phyloP scores from a whole-genome alignment of 2,113 vertebrate genomes.

The Antidorcas marsupialis region DNA sequence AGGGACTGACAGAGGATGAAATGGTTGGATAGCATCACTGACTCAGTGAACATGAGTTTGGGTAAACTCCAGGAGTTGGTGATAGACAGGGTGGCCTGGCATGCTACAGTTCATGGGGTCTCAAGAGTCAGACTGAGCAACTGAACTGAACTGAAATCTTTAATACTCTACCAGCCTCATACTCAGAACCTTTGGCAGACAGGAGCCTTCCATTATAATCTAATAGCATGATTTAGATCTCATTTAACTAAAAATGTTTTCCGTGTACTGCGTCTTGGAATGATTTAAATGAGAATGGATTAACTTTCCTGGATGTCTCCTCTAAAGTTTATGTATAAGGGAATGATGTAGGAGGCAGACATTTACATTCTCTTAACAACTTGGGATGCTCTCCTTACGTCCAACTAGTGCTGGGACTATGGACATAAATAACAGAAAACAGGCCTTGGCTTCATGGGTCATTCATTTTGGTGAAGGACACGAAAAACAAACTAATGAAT shows the following conservation, averaged over 20 bases:
- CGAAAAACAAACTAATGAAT: background rate
- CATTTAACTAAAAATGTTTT: background rate
- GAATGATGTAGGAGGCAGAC: too few relatives aligned
- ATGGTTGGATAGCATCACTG: background rate
- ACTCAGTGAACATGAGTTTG: background rate
- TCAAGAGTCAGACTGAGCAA: background rate
- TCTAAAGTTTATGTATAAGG: background rate
- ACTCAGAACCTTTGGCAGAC: background rate
- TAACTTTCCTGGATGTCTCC: background rate
- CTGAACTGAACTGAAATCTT: background rate
- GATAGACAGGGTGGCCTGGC: background rate
- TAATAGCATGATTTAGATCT: background rate
- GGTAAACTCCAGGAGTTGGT: background rate
- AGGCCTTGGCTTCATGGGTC: background rate
- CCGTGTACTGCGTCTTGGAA: background rate
- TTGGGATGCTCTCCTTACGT: background rate
- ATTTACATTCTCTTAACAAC: background rate
- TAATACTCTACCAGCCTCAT: background rate
- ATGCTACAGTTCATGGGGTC: background rate
- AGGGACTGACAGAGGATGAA: background rate
- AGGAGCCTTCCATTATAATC: background rate
- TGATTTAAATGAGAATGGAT: background rate
- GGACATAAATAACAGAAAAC: background rate
- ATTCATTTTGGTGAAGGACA: background rate
- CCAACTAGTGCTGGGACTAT: fast-evolving